Conservation (phyloP, 2,113 vertebrate species). For the Regulus satrapa region DNA sequence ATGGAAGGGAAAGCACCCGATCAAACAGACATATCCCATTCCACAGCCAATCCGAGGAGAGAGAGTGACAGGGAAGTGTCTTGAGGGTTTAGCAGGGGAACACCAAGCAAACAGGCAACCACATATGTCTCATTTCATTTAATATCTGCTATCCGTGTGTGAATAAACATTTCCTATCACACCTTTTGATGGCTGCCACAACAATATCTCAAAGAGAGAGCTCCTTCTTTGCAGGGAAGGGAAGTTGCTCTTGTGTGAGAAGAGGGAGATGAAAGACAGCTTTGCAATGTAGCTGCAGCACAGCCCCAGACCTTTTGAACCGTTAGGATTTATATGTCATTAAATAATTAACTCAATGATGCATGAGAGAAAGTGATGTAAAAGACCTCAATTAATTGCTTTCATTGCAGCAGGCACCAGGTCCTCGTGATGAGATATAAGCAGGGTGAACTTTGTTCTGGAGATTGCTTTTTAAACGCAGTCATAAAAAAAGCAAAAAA, state of each 20-base stretch:
- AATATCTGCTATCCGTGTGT: slow-evolving; percentile 13
- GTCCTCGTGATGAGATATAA: not conserved
- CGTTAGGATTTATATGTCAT: not conserved
- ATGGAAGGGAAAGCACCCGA: not conserved
- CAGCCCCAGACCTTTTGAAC: slow-evolving; percentile 38
- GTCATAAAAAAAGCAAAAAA: slow-evolving; percentile 22
- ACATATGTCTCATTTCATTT: slow-evolving; percentile 31
- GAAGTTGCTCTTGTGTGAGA: not conserved
- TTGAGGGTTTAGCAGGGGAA: not conserved
- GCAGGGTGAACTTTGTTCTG: slow-evolving; percentile 16
- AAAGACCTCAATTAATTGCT: slow-evolving; percentile 46
- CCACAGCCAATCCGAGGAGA: not conserved
- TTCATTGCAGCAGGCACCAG: slow-evolving; percentile 1
- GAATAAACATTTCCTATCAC: slow-evolving; percentile 54
- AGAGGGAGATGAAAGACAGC: not conserved
- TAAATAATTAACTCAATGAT: slow-evolving; percentile 64
- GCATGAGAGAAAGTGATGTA: slow-evolving; percentile 20
- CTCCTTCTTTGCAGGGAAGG: not conserved
- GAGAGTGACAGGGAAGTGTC: not conserved
- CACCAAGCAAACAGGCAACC: slow-evolving; percentile 12
- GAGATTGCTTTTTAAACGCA: slow-evolving; percentile 28
- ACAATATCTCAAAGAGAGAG: slow-evolving; percentile 29
- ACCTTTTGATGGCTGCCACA: slow-evolving; percentile 63
- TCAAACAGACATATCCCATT: not conserved
- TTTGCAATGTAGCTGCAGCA: not conserved